phyloP scores from a whole-genome alignment of 2,113 vertebrate species.

The Toxotes chatareus region DNA sequence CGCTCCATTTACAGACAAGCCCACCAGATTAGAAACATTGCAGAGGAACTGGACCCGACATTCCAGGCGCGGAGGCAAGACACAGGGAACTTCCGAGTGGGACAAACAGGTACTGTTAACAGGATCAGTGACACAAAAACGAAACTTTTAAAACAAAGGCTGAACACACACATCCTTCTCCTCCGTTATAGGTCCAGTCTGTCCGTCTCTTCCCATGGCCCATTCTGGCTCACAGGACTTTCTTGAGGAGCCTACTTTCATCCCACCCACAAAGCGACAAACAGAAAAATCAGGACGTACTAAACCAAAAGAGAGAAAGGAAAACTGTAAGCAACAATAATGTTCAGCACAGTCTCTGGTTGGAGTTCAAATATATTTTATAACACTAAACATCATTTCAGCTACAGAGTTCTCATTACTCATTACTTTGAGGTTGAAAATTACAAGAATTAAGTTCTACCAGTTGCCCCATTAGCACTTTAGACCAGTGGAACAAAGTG shows the following conservation, averaged over 20 bases:
- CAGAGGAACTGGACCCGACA: slow-evolving; percentile 85
- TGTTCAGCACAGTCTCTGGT: neutral
- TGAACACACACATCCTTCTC: slow-evolving; percentile 6
- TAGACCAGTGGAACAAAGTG: slow-evolving; percentile 51
- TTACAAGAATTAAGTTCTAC: neutral
- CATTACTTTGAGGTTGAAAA: slow-evolving; percentile 21
- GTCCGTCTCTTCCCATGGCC: slow-evolving; percentile 47
- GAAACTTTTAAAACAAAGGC: slow-evolving; percentile 12
- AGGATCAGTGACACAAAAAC: neutral
- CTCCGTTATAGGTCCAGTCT: slow-evolving; percentile 23
- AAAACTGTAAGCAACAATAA: slow-evolving; percentile 86
- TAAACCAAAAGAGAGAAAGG: slow-evolving; percentile 87
- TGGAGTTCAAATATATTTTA: neutral
- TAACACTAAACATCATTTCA: slow-evolving; percentile 29
- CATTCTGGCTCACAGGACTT: slow-evolving; percentile 67
- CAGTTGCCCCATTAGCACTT: slow-evolving; percentile 64
- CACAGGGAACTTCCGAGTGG: slow-evolving; percentile 42
- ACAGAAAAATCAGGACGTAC: slow-evolving; percentile 75
- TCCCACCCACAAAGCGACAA: slow-evolving; percentile 85
- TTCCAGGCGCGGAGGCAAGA: slow-evolving; percentile 76
- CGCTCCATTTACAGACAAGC: slow-evolving; percentile 58
- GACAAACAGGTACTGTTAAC: slow-evolving; percentile 53
- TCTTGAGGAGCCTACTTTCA: slow-evolving; percentile 81
- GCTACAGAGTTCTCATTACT: slow-evolving; percentile 12
- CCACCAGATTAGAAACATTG: slow-evolving; percentile 79